phyloP scores from a whole-genome alignment of 1,140 invertebrate genomes.

The Drosophila neocordata region DNA sequence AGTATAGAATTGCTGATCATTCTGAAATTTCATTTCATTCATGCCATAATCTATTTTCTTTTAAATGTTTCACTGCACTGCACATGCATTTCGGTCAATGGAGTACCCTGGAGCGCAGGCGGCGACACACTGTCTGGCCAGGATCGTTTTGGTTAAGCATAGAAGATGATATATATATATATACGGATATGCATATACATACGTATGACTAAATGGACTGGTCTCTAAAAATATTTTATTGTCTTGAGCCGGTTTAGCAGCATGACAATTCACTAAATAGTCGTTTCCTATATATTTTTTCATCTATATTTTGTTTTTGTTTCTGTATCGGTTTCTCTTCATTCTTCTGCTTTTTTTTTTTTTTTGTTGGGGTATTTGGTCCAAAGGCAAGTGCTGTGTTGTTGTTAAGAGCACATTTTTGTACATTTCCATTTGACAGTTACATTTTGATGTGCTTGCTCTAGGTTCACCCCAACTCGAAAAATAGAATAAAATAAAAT shows the following conservation, averaged over 20 bases:
- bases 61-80: conserved; percentile 63
- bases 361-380: not conserved
- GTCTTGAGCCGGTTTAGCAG: conserved; percentile 31
- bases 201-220: conserved; percentile 11
- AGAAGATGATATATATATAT: not conserved
- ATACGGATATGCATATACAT: not conserved
- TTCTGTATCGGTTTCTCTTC: not conserved
- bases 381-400: conserved; percentile 29
- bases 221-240: conserved; percentile 43
- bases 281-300: conserved; percentile 27
- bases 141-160: conserved; percentile 14
- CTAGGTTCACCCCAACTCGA: not conserved
- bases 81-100: conserved; percentile 36
- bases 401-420: not conserved
- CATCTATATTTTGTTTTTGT: not conserved
- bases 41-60: conserved; percentile 77
- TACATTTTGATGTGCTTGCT: not conserved
- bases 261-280: conserved; percentile 42
- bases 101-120: conserved; percentile 33
- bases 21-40: conserved; percentile 81
- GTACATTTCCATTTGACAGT: conserved; percentile 36
- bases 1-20: conserved; percentile 80
- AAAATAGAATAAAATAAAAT: too few relatives aligned
- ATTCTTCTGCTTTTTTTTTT: conserved; percentile 1
- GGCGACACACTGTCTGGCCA: conserved; percentile 71